Base-by-base conservation (phyloP, 2,888 invertebrate species). In the Pilophorus perplexus region DNA sequence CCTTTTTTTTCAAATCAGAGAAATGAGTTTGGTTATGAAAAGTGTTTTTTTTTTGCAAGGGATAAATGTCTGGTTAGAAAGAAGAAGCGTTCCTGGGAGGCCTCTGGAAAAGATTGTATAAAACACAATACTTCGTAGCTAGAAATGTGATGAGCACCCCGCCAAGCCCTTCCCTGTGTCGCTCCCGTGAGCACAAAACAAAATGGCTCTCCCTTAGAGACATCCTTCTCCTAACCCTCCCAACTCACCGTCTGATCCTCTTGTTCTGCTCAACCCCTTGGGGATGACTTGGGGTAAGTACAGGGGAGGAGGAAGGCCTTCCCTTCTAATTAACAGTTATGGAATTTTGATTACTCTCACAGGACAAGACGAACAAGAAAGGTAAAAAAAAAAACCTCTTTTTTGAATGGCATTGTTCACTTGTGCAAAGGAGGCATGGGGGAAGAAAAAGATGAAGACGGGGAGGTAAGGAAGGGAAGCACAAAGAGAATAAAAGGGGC, bases 311-410 rank as follows among this genome's bases (percentile, higher is more conserved):
- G 18, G 38, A 37, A 18, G 55, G n/a, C n/a, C 23, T 50, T 37
- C 37, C 37, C 64, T 64, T 64, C 64, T 64, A 64, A 64, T 64
- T 64, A 64, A 64, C 64, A 64, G 64, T 64, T 64, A 64, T 64
- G 64, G 64, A 64, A 64, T 64, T 64, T 64, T 52, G 64, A 64
- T 64, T 64, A 64, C 64, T 64, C 64, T 50, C 64, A 50, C 38
- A 64, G 64, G 64, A 64, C 23, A 23, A 27, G 40, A n/a, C n/a
- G n/a, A n/a, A n/a, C n/a, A 25, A 59, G 40, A 20, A 20, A 59
- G 40, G 59, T 25, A 42, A 25, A 27, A 40, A 12, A 40, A 25
- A 59, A 25, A 18, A 2, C 12, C n/a, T 8, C 22, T 42, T 59
- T 44, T 59, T 40, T 44, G 44, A 59, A 59, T 44, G 59, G 33